These are phyloP conservation scores for Ypsolopha sequella DNA, from an alignment of 2,888 invertebrate genomes.

Conservation along the genomic window DNA sequence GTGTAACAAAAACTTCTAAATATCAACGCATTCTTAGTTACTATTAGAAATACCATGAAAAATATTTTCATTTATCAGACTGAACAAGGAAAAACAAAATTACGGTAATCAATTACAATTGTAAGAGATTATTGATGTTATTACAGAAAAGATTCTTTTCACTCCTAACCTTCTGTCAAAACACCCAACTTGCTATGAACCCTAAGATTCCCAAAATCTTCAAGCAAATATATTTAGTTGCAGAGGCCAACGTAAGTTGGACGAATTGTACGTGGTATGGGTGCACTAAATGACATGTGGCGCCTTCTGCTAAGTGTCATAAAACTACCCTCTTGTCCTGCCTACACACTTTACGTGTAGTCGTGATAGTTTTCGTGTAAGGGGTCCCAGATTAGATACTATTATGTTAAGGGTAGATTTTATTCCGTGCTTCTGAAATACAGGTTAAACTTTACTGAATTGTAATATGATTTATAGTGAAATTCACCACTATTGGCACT, in stretches of 20 bases:
- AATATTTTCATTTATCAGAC: too few species aligned
- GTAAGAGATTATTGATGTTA: constrained; percentile 49
- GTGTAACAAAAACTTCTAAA: too few species aligned
- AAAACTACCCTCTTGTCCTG: constrained; percentile 52
- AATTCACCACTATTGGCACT: too few species aligned
- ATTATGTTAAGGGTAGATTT: too few species aligned
- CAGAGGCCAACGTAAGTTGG: constrained; percentile 23
- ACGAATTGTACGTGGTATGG: constrained; percentile 19
- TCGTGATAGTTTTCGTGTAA: constrained; percentile 56
- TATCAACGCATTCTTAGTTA: too few species aligned
- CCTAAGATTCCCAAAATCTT: constrained; percentile 1
- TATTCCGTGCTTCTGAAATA: too few species aligned
- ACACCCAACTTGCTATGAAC: constrained; percentile 26
- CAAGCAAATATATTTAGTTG: neutral
- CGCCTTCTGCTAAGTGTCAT: constrained; percentile 60
- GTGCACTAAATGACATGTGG: constrained; percentile 55
- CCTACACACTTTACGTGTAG: constrained; percentile 34
- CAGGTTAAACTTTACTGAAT: too few species aligned
- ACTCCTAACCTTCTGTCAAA: constrained; percentile 49
- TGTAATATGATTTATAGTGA: too few species aligned
- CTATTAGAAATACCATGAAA: too few species aligned
- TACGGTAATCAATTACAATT: constrained; percentile 45
- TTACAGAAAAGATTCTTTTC: constrained; percentile 54
- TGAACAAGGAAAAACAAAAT: neutral
- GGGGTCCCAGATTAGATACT: constrained; percentile 16